These are phyloP conservation scores for Tinea semifulvella DNA, from an alignment of 2,888 invertebrate species.

Conservation along the genomic window DNA sequence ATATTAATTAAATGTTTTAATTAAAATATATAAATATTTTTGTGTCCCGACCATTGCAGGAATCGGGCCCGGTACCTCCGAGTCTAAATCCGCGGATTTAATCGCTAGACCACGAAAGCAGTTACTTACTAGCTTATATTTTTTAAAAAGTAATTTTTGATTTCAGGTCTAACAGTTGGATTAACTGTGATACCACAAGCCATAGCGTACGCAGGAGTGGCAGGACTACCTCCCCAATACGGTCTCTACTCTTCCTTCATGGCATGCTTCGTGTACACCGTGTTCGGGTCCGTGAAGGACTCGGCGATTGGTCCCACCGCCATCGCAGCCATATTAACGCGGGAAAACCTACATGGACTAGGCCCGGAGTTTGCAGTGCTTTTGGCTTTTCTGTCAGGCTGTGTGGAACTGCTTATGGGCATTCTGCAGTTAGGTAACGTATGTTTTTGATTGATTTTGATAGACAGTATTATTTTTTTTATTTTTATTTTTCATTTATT, in stretches of 20 bases:
- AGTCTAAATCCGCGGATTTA: too few relatives aligned
- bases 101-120: too few relatives aligned
- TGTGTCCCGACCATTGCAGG: too few relatives aligned
- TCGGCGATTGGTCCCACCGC: constrained; percentile 88
- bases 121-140: too few relatives aligned
- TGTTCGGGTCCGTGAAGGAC: constrained; percentile 83
- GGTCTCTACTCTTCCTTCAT: constrained; percentile 95
- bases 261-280: constrained; percentile 90
- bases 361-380: constrained; percentile 78
- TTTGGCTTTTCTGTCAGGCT: constrained; percentile 75
- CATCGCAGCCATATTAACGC: constrained; percentile 81
- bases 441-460: background rate
- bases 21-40: too few relatives aligned
- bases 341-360: constrained; percentile 75
- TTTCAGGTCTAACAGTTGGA: constrained; percentile 70
- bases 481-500: too few relatives aligned
- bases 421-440: constrained; percentile 73
- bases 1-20: too few relatives aligned
- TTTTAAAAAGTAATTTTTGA: too few relatives aligned
- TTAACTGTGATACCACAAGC: constrained; percentile 86
- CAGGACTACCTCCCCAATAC: constrained; percentile 78
- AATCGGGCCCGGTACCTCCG: too few relatives aligned
- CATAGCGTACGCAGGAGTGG: constrained; percentile 84
- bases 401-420: constrained; percentile 77
- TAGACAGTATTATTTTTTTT: too few relatives aligned